Evolutionary conservation across 2,888 invertebrate species (phyloP), one percentile per base, ranked within the genome.

Genomic region (Andrena chrysosceles): DNA sequence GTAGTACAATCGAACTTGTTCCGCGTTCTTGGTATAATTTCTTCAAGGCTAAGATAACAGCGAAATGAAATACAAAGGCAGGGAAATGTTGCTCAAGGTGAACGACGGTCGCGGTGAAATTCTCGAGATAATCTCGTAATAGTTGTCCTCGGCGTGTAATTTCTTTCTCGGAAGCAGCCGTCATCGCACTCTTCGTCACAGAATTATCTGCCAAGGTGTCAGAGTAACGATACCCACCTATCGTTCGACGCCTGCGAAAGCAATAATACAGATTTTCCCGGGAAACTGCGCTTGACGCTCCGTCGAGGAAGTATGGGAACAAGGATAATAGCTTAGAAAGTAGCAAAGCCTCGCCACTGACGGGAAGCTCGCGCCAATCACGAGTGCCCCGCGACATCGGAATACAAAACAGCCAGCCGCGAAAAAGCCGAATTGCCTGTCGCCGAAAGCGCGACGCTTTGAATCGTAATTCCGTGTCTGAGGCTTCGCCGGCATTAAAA

Each of bases 11-110:
- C 35, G 35, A 33, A 26, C 52, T 35, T 48, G 33, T 87, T 89
- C 86, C 89, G 88, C 88, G 62, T 88, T 87, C 87, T 54, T 68
- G 80, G 71, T 52, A 85, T 74, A 79, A 75, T 80, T 84, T 82
- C 77, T 23, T 67, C 75, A 72, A 71, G 66, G 35, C 60, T 20
- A 35, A 68, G 42, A 63, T 56, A 60, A 48, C 35, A 26, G 52
- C 42, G 54, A 56, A 35, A 26, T 0, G 54, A 66, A 69, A 64
- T 4, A 56, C 56, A 23, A 10, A 20, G 20, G 23, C 10, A 73
- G 77, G 67, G 67, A 77, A 42, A 42, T 42, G 16, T 42, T 42
- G 42, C 54, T 70, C 74, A 84, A 84, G 81, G 85, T 68, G 63
- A 74, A 60, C 59, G 20, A 70, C 66, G 71, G 77, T 75, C 63